These are phyloP conservation scores for Himalopsyche tibetana DNA, from an alignment of 2,888 invertebrate species.

Conservation along the genomic window DNA sequence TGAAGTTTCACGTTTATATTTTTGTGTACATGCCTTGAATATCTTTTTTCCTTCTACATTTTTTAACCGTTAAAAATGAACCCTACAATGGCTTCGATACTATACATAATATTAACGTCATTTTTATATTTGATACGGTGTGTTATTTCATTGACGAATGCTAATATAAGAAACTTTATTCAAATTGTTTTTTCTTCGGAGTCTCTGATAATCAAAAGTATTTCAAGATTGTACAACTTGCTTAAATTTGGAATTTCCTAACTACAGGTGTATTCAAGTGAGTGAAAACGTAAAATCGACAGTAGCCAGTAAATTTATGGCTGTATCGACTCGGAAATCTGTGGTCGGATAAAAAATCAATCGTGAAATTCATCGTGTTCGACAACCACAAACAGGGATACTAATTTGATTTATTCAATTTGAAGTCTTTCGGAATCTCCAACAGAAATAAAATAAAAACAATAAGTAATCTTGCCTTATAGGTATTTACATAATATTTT, in stretches of 20 bases:
- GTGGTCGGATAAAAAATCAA: slow-evolving; percentile 17
- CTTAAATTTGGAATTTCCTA: background rate
- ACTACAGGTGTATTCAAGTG: background rate
- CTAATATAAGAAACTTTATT: no score
- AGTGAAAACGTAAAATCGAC: slow-evolving; percentile 36
- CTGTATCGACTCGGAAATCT: background rate
- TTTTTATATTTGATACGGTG: no score
- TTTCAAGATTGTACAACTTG: no score
- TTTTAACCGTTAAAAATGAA: no score
- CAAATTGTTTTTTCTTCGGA: no score
- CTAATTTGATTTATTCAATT: slow-evolving; percentile 28
- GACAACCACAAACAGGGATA: slow-evolving; percentile 2
- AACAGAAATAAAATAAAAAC: background rate
- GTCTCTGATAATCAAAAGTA: no score
- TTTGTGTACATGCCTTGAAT: no score
- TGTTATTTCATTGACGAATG: no score
- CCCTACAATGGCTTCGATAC: no score
- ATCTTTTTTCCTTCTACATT: no score
- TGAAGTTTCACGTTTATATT: no score
- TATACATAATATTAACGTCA: no score
- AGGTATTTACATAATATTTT: background rate
- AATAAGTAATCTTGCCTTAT: background rate
- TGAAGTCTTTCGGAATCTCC: background rate
- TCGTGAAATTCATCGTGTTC: background rate
- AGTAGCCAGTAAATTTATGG: background rate